Percentiles rank a stretch among this genome's conserved stretches.
Conservation (phyloP, 2,888 invertebrate species). For the Trissolcus brochymenae region DNA sequence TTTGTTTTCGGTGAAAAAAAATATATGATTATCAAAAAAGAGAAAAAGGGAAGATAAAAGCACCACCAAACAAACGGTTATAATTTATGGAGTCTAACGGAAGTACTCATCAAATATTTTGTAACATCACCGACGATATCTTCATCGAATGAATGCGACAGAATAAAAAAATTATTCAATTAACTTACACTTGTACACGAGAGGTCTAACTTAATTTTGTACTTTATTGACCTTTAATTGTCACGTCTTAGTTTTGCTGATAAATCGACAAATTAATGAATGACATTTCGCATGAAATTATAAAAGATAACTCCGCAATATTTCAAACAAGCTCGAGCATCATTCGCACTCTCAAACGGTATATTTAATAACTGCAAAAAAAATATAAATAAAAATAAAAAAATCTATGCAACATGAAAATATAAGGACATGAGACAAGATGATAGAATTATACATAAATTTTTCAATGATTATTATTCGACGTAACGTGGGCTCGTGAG, state of each 20-base stretch:
- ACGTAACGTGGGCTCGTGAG: constrained; percentile 56
- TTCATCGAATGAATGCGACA: constrained; percentile 57
- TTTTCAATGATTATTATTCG: constrained; percentile 49
- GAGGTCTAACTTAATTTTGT: constrained; percentile 58
- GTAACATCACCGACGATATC: constrained; percentile 56
- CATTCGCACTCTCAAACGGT: constrained; percentile 57
- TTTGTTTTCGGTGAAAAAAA: constrained; percentile 47
- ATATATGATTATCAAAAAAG: constrained; percentile 33
- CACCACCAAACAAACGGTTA: constrained; percentile 11
- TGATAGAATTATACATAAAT: not conserved
- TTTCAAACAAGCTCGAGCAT: constrained; percentile 57
- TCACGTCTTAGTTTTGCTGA: constrained; percentile 58
- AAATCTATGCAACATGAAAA: constrained; percentile 6
- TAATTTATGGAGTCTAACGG: constrained; percentile 52
- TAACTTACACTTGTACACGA: constrained; percentile 20
- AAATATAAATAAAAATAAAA: constrained; percentile 1
- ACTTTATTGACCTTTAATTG: constrained; percentile 52
- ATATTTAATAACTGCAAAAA: constrained; percentile 28
- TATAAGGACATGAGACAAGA: constrained; percentile 11
- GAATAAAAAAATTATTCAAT: constrained; percentile 8
- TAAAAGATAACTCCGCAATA: constrained; percentile 46
- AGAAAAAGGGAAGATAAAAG: constrained; percentile 5
- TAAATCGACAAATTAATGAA: constrained; percentile 48
- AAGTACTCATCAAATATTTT: constrained; percentile 54
- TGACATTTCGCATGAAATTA: constrained; percentile 49